Evolutionary conservation across 2,797 vertebrate genomes (phyloP).

Genomic region (Chrysolophus pictus): DNA sequence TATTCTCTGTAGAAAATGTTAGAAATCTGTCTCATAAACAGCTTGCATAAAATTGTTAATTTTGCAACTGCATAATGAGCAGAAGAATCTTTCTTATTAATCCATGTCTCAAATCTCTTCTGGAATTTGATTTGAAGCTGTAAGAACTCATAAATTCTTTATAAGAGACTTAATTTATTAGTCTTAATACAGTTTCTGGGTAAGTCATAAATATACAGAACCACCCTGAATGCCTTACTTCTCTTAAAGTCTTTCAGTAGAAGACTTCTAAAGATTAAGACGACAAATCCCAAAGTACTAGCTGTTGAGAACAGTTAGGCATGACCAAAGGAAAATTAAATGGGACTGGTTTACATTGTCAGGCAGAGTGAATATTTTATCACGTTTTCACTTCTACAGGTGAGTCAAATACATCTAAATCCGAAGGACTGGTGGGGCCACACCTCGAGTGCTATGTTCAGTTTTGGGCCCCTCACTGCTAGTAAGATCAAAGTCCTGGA

Average conservation of each 20-base stretch:
- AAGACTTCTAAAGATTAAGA: not conserved
- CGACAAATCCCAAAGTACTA: not conserved
- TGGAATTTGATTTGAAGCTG: not conserved
- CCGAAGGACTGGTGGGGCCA: not conserved
- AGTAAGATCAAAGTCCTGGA: too few species aligned
- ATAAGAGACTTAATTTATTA: not conserved
- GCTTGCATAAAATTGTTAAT: not conserved
- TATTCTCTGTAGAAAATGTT: not conserved
- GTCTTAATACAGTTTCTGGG: not conserved
- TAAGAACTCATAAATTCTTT: not conserved
- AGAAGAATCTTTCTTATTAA: not conserved
- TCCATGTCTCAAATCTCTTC: not conserved
- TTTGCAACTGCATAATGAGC: not conserved
- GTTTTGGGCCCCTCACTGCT: too few species aligned
- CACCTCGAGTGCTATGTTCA: too few species aligned
- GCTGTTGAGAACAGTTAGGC: not conserved
- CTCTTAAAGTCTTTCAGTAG: not conserved
- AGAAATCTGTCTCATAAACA: not conserved
- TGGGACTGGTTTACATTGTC: not conserved
- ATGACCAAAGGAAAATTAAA: not conserved
- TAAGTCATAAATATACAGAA: not conserved
- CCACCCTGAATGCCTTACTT: not conserved
- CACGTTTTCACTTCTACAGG: not conserved
- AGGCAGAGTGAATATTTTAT: slow-evolving; percentile 8
- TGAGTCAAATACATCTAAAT: not conserved